Base-by-base conservation (phyloP, 1,140 invertebrate genomes). In the Penaeus chinensis region DNA sequence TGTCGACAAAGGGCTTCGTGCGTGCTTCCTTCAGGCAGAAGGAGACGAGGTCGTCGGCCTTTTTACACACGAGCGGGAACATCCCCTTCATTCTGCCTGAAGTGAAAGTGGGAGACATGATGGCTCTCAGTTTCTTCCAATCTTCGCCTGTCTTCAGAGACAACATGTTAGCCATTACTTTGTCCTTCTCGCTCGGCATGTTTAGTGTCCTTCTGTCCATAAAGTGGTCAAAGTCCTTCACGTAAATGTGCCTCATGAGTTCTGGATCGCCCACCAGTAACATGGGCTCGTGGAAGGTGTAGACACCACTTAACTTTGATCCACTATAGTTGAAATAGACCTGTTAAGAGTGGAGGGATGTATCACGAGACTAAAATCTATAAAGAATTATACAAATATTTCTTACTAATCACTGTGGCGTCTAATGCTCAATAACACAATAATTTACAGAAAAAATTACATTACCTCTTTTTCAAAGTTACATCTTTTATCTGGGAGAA, bases 51-150 rank as follows among this genome's bases (percentile, higher is more conserved):
- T 32, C 20, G 47, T 60, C 77, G 22, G 65, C 78, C 63, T 62
- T 60, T 4, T 80, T 60, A 20, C 62, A 54, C 19, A 86, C 54
- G 18, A 84, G 42, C 18, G 47, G 7, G 60, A 74, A 74, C 69
- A 89, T 89, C 11, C 63, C 74, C 63, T 80, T 69, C 82, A 91
- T 85, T 85, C 89, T 90, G 27, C 89, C 90, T 0, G 83, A 84
- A 0, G 90, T 90, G 42, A 91, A 91, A 3, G 90, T 89, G 18
- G 90, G 90, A 47, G 79, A 89, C 54, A 91, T 62, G 5, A 79
- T 24, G 0, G 82, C 1, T 32, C 90, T n/a, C 18, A 88, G 11
- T 1, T 87, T 22, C 61, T 89, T 90, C 90, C 90, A 90, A 16
- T 74, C 32, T 37, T 27, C 62, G 24, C 82, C 82, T 24, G 24